These are phyloP conservation scores for Mionectes macconnelli DNA, from an alignment of 2,113 vertebrate species.

Conservation along the genomic window DNA sequence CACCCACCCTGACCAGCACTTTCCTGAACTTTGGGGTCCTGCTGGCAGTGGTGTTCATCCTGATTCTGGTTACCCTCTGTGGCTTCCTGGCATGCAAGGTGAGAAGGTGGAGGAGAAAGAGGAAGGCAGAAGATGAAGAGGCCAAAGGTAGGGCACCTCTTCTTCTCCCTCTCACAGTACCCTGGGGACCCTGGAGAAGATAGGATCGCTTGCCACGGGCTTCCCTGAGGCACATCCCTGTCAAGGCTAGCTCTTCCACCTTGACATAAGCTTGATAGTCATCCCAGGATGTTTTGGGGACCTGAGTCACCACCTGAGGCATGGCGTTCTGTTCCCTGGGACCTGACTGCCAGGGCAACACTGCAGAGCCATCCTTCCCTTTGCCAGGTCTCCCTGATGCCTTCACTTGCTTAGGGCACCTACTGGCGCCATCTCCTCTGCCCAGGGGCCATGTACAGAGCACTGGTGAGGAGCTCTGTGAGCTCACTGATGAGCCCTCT, in stretches of 20 bases:
- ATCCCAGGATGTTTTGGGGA: not conserved
- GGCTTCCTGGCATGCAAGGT: constrained; percentile 28
- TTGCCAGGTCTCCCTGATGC: accelerated
- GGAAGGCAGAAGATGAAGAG: not conserved
- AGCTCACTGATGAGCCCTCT: not conserved
- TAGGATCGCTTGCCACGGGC: not conserved
- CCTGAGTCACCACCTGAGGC: not conserved
- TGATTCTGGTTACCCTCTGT: not conserved
- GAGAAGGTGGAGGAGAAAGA: constrained; percentile 2
- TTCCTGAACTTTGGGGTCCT: not conserved
- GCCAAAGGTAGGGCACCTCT: constrained; percentile 40
- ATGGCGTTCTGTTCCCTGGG: not conserved
- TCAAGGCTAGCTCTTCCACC: not conserved
- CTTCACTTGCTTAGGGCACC: not conserved
- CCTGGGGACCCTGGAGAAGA: not conserved
- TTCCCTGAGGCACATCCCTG: not conserved
- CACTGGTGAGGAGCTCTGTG: not conserved
- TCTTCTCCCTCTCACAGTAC: not conserved
- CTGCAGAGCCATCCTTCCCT: not conserved
- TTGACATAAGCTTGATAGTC: not conserved
- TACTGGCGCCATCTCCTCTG: not conserved
- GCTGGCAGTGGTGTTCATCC: not conserved
- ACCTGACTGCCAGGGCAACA: not conserved
- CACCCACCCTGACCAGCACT: not conserved
- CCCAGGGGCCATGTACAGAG: accelerated